Evolutionary conservation across 2,113 vertebrate genomes (phyloP), one percentile per base, ranked within the genome.

Genomic region (Nansenia antarctica): DNA sequence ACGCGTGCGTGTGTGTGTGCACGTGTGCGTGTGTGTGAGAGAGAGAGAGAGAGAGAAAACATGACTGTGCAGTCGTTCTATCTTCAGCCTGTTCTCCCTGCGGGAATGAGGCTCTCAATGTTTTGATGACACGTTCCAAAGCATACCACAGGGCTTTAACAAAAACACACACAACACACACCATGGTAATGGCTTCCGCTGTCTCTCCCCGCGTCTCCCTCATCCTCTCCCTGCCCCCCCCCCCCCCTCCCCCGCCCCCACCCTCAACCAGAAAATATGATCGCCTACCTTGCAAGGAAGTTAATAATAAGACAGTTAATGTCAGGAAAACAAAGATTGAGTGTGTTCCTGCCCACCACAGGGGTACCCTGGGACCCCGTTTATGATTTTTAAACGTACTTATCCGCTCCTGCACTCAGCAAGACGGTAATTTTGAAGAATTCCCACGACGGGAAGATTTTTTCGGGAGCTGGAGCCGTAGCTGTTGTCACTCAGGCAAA

Each of bases 291-390:
- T 77, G 69, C 80, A 74, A 77, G 67, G 81, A 84, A 87, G 80
- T 79, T 81, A 76, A 87, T 86, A 86, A 85, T 49, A 64, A 55
- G 73, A 75, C 74, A 69, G 87, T 82, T 85, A 86, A 63, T 62
- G 82, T 81, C 77, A 81, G 59, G 73, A 31, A 81, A 81, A 82
- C 57, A 55, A 78, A 79, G 81, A 86, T 27, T 3, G 69, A 86
- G 70, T 42, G 66, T 54, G 65, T 78, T 62, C 26, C 32, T 14
- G 3, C 47, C 79, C 67, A 64, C 79, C 79, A 61, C 35, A 49
- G 22, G 65, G 67, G 66, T 74, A 35, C 59, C 77, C n/a, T 49
- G 3, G 65, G 55, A 69, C 74, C 79, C 67, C 34, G 61, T 75
- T 82, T 83, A 79, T 77, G 80, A 79, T 78, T 82, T 76, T 67